A percentile compares a stretch with the other conserved stretches of the same genome.
phyloP scores from a whole-genome alignment of 2,113 vertebrate genomes.

The Nestor notabilis region DNA sequence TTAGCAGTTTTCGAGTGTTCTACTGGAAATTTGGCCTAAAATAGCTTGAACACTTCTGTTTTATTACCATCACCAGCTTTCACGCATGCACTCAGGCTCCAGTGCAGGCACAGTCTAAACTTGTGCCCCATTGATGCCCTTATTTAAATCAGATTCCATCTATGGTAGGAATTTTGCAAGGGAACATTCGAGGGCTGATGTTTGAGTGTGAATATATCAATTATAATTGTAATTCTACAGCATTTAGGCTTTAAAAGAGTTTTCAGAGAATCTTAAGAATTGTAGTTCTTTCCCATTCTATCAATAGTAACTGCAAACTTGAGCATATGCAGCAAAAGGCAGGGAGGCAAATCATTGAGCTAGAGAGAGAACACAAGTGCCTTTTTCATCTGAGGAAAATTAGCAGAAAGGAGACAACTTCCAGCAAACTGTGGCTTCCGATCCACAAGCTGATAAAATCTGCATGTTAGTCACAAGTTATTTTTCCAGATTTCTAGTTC shows the following conservation, averaged over 20 bases:
- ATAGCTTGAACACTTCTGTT: not conserved
- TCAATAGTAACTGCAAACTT: constrained; percentile 55
- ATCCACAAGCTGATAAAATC: constrained; percentile 60
- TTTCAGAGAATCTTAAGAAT: not conserved
- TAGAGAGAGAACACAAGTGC: constrained; percentile 49
- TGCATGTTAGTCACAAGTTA: constrained; percentile 62
- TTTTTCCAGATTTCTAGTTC: constrained; percentile 50
- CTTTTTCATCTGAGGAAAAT: constrained; percentile 56
- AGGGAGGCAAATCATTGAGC: constrained; percentile 8
- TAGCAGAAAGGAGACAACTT: constrained; percentile 45
- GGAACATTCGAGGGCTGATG: not conserved
- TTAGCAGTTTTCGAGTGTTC: not conserved
- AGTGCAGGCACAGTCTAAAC: not conserved
- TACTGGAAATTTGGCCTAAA: not conserved
- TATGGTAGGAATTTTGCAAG: not conserved
- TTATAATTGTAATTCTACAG: not conserved
- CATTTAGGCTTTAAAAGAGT: not conserved
- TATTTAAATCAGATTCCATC: not conserved
- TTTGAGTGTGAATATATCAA: not conserved
- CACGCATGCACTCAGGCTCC: not conserved
- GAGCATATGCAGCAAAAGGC: constrained; percentile 44
- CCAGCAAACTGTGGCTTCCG: constrained; percentile 47
- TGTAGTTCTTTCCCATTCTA: constrained; percentile 25
- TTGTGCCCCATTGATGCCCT: not conserved
- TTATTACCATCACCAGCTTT: not conserved